A percentile compares a stretch with the other conserved stretches of the same genome.
Evolutionary conservation across 2,113 vertebrate species (phyloP).

Genomic region (Dasypus novemcinctus): DNA sequence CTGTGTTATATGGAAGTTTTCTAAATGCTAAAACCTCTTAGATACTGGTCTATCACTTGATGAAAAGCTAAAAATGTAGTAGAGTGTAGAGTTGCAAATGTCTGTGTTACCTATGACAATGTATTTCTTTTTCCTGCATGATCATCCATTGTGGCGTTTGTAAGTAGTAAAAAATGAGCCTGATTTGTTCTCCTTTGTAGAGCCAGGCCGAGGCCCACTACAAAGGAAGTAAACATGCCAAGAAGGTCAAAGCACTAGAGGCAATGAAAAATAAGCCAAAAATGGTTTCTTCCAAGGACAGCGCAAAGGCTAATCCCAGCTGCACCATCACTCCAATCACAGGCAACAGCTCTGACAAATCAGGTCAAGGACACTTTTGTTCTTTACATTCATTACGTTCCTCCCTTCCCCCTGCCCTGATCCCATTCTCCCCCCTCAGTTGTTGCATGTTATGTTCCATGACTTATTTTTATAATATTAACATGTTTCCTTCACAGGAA

Average conservation of each 20-base stretch:
- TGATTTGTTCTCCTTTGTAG: conserved; percentile 96
- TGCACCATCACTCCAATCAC: conserved; percentile 84
- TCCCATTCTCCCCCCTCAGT: conserved; percentile 50
- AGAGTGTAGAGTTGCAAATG: conserved; percentile 53
- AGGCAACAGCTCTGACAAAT: conserved; percentile 88
- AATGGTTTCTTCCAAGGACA: conserved; percentile 89
- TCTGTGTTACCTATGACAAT: conserved; percentile 84
- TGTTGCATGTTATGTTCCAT: conserved; percentile 69
- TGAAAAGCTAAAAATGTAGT: background rate
- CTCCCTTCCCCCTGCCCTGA: background rate
- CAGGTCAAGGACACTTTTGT: conserved; percentile 90
- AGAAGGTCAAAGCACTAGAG: conserved; percentile 99
- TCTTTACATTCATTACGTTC: conserved; percentile 81
- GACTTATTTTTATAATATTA: conserved; percentile 71
- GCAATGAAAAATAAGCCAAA: conserved; percentile 94
- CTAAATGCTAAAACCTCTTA: background rate
- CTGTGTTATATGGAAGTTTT: background rate
- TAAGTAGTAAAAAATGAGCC: conserved; percentile 86
- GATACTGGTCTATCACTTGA: background rate
- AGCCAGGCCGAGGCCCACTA: conserved; percentile 99
- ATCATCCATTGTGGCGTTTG: conserved; percentile 78
- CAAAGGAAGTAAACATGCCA: conserved; percentile 99
- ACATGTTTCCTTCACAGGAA: conserved; percentile 64
- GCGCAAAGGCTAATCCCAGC: conserved; percentile 87
- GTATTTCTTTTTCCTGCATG: conserved; percentile 80